Conservation (phyloP, 2,797 vertebrate genomes). For the Clarias pachynema region DNA sequence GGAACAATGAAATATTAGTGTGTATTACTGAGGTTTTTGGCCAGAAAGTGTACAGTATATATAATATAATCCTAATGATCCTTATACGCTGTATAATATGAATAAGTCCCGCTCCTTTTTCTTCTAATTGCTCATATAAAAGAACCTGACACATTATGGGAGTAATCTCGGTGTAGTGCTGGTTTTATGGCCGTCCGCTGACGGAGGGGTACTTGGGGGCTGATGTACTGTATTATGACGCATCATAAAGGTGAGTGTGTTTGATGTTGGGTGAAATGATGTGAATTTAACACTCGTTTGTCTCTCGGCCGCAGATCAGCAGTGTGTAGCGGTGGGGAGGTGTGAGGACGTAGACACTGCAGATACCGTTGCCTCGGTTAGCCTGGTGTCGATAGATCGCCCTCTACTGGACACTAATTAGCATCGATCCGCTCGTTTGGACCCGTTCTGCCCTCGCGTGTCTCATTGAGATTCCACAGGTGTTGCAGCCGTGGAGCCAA, state of each 20-base stretch:
- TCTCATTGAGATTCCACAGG: conserved; percentile 44
- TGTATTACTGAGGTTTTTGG: no score
- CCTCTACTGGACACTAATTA: conserved; percentile 45
- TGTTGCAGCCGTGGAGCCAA: neutral
- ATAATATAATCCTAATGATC: no score
- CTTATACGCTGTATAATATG: no score
- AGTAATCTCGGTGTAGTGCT: neutral
- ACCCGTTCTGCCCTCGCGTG: conserved; percentile 28
- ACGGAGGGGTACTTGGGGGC: neutral
- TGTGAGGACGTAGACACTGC: conserved; percentile 21
- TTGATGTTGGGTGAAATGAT: neutral
- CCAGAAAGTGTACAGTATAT: no score
- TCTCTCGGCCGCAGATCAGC: neutral
- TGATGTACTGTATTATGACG: neutral
- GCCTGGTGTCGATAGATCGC: conserved; percentile 33
- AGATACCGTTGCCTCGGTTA: conserved; percentile 5
- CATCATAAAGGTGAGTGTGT: neutral
- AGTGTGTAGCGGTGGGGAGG: neutral
- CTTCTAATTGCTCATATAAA: no score
- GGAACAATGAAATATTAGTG: no score
- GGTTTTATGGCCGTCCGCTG: neutral
- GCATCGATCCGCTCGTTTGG: neutral
- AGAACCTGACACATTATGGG: no score
- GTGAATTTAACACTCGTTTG: neutral
- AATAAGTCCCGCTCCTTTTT: no score